Conservation (phyloP, 1,140 invertebrate genomes). For the Yoshiicerus persimilis region DNA sequence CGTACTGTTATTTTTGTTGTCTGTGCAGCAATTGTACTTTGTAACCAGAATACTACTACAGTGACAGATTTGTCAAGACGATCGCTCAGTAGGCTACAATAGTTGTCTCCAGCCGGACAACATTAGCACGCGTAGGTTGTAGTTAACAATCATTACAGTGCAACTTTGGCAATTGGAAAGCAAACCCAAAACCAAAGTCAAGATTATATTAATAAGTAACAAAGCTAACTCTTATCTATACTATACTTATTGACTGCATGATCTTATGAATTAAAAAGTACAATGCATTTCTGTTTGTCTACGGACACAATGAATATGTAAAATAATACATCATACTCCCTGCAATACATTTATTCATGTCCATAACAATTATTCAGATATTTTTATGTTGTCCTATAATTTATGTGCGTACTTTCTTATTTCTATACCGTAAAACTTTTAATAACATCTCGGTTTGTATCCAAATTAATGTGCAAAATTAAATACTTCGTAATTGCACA, state of each 20-base stretch:
- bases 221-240: neutral
- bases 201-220: neutral
- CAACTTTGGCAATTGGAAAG: constrained; percentile 1
- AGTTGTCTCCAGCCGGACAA: neutral
- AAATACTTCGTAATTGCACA: too few relatives aligned
- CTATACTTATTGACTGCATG: neutral
- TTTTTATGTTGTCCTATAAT: neutral
- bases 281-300: neutral
- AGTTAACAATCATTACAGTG: neutral
- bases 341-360: neutral
- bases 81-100: neutral
- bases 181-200: neutral
- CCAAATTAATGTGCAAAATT: too few relatives aligned
- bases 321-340: too few relatives aligned
- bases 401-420: neutral
- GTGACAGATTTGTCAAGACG: neutral
- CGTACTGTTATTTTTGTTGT: neutral
- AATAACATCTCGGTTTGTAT: too few relatives aligned
- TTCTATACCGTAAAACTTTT: too few relatives aligned
- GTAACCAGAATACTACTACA: neutral
- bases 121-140: neutral
- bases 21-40: neutral
- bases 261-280: neutral
- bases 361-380: neutral
- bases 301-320: neutral